Base-by-base conservation (phyloP, 2,113 vertebrate genomes). In the Nansenia antarctica region DNA sequence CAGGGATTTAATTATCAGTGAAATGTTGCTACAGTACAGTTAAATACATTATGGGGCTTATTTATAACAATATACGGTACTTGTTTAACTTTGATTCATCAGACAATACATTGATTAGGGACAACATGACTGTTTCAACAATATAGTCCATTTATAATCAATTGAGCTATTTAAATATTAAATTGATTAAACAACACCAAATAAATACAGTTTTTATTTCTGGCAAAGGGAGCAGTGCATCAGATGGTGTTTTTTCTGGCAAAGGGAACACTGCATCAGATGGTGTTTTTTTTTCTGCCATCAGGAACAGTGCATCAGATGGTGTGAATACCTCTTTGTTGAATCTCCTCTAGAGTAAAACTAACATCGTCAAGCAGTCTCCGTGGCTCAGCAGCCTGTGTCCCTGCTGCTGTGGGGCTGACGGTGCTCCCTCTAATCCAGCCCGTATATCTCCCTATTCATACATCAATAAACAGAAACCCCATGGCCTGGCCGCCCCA, bases 381-480 rank as follows among this genome's bases (percentile, higher is more conserved):
- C 65, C 81, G 66, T 68, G 70, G 73, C 62, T 62, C 65, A 5
- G 20, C 57, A 18, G 59, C 49, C 24, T 37, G 67, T 54, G 5
- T 60, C 47, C 35, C 42, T 27, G 57, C 9, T 61, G 37, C 31
- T 66, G 53, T 42, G 53, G 47, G 64, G 42, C 32, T 24, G 54
- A 58, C 18, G 14, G 6, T 65, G 52, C 69, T 62, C 49, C 54
- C 54, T 70, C 67, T 69, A 39, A 59, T 78, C 78, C 58, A 52
- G 69, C 20, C 67, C 69, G 62, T 67, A 70, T 70, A 82, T 79
- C 80, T 71, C 76, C 57, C 70, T 72, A 75, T 83, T 87, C 73
- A 81, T 73, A 71, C 60, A 82, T 75, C 84, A 88, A 89, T 83
- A 88, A 89, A 90, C 82, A 85, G 64, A 79, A 78, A 76, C 60